Percentiles rank a stretch among this genome's conserved stretches.
phyloP scores from a whole-genome alignment of 1,140 invertebrate species.

The Spodoptera litura region DNA sequence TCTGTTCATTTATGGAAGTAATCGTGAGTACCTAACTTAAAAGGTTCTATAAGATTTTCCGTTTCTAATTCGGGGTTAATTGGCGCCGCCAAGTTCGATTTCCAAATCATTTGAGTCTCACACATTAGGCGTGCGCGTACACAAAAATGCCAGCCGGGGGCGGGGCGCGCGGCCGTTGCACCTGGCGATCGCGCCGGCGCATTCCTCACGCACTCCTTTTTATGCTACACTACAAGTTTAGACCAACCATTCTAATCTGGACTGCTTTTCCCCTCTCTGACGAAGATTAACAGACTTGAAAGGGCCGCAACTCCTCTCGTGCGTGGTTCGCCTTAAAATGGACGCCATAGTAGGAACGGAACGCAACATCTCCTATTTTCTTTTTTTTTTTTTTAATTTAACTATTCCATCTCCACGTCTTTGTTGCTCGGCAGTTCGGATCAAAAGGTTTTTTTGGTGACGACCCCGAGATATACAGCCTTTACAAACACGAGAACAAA shows the following conservation, averaged over 20 bases:
- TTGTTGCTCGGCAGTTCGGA: conserved; percentile 57
- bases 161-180: conserved; percentile 74
- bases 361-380: conserved; percentile 59
- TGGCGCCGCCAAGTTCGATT: conserved; percentile 59
- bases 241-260: conserved; percentile 62
- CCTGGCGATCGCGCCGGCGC: conserved; percentile 70
- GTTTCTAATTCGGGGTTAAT: conserved; percentile 53
- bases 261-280: conserved; percentile 39
- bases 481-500: conserved; percentile 56
- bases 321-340: conserved; percentile 51
- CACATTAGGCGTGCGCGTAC: conserved; percentile 63
- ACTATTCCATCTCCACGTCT: conserved; percentile 62
- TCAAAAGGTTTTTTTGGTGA: conserved; percentile 59
- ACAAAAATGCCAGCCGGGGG: conserved; percentile 72
- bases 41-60: conserved; percentile 28
- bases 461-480: conserved; percentile 39
- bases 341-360: conserved; percentile 54
- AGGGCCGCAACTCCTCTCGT: conserved; percentile 44
- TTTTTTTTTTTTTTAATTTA: conserved; percentile 63
- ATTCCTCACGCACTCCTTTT: conserved; percentile 82
- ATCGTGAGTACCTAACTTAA: conserved; percentile 31
- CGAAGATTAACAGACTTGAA: conserved; percentile 48
- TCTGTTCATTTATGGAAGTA: conserved; percentile 21
- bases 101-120: conserved; percentile 58
- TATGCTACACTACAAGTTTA: conserved; percentile 67